Conservation (phyloP, 2,797 vertebrate genomes). For the Myiotriccus ornatus region DNA sequence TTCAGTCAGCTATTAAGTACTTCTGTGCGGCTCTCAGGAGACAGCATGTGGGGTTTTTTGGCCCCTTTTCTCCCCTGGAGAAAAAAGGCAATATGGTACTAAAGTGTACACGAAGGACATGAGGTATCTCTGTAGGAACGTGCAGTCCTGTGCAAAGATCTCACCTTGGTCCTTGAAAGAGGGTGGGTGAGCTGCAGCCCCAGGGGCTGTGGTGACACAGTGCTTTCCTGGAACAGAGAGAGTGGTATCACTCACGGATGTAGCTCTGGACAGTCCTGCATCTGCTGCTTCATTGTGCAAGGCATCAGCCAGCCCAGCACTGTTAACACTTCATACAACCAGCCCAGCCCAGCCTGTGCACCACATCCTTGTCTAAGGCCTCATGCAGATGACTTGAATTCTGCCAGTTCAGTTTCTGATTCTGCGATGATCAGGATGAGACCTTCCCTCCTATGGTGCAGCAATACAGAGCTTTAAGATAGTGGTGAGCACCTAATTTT, state of each 20-base stretch:
- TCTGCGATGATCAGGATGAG: neutral
- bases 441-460: neutral
- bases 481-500: neutral
- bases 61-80: neutral
- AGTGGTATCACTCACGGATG: neutral
- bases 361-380: neutral
- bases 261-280: neutral
- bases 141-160: neutral
- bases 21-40: neutral
- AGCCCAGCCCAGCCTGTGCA: neutral
- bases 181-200: neutral
- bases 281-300: neutral
- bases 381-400: neutral
- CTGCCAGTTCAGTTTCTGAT: neutral
- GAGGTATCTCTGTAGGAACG: neutral
- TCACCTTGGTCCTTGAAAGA: neutral
- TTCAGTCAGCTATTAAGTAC: neutral
- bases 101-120: neutral
- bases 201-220: neutral
- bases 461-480: neutral
- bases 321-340: neutral
- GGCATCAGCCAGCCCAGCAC: neutral
- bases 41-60: accelerated
- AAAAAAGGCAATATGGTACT: neutral
- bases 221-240: neutral